Evolutionary conservation across 1,140 invertebrate genomes (phyloP).

Genomic region (Drosophila truncata): DNA sequence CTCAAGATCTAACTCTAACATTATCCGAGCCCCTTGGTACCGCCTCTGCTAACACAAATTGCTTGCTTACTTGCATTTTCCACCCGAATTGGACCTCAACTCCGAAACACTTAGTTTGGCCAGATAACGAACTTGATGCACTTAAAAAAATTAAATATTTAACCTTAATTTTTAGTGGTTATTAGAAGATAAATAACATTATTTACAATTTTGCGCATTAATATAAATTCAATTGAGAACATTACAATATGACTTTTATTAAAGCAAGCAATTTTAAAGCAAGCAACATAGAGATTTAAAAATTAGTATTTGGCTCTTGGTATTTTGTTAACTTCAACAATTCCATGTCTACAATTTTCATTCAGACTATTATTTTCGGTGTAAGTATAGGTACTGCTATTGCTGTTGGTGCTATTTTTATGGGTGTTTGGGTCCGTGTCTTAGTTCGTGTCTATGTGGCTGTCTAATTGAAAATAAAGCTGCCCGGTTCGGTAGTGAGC

Average conservation of each 20-base stretch:
- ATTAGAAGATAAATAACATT: not conserved
- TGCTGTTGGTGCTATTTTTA: slow-evolving; percentile 29
- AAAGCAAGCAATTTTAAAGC: no score
- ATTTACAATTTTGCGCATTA: no score
- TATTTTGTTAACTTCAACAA: not conserved
- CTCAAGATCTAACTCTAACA: slow-evolving; percentile 33
- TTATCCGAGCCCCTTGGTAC: slow-evolving; percentile 30
- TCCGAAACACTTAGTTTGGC: slow-evolving; percentile 35
- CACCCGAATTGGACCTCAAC: slow-evolving; percentile 33
- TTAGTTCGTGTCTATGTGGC: slow-evolving; percentile 41
- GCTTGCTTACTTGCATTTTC: slow-evolving; percentile 43
- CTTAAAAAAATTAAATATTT: not conserved
- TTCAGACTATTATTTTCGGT: slow-evolving; percentile 6
- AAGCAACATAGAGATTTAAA: accelerated
- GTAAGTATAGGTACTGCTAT: slow-evolving; percentile 5
- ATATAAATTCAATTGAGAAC: no score
- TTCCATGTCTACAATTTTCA: not conserved
- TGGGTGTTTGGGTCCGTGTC: slow-evolving; percentile 38
- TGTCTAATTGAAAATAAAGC: slow-evolving; percentile 62
- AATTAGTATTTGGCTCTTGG: not conserved
- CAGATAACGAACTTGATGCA: slow-evolving; percentile 20
- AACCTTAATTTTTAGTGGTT: not conserved
- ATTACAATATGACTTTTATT: not conserved
- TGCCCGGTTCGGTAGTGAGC: slow-evolving; percentile 32
- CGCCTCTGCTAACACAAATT: slow-evolving; percentile 46